phyloP scores from a whole-genome alignment of 2,888 invertebrate species.

The Diaprepes abbreviatus region DNA sequence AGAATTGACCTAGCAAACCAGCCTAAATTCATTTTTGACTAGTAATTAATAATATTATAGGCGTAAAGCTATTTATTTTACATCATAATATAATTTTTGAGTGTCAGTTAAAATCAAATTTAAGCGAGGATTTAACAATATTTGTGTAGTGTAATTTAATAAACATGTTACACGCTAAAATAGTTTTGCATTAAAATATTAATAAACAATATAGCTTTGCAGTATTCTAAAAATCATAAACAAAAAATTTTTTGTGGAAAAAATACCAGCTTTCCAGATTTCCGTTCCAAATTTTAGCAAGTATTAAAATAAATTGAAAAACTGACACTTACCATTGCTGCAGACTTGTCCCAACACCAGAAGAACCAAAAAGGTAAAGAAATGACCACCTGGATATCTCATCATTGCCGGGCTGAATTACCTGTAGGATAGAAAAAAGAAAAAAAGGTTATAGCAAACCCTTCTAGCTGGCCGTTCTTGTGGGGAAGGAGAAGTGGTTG shows the following conservation, averaged over 20 bases:
- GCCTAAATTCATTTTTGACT: too few species aligned
- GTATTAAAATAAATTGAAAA: conserved; percentile 49
- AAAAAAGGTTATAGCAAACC: conserved; percentile 45
- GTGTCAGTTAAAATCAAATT: too few species aligned
- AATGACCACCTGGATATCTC: conserved; percentile 52
- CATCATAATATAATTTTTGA: too few species aligned
- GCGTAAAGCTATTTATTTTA: too few species aligned
- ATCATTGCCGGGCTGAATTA: conserved; percentile 42
- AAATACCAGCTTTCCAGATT: not conserved
- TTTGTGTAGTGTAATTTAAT: too few species aligned
- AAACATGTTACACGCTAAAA: too few species aligned
- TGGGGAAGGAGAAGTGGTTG: not conserved
- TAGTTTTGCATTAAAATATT: too few species aligned
- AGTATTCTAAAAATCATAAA: not conserved
- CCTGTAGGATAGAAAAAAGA: conserved; percentile 43
- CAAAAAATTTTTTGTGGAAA: not conserved
- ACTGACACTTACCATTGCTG: conserved; percentile 65
- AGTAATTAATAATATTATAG: too few species aligned
- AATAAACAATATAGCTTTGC: too few species aligned
- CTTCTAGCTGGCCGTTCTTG: conserved; percentile 10
- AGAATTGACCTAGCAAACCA: too few species aligned
- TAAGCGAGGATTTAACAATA: too few species aligned
- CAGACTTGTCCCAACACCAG: conserved; percentile 64
- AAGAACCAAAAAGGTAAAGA: conserved; percentile 63
- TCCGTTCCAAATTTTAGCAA: conserved; percentile 16